Evolutionary conservation across 2,113 vertebrate genomes (phyloP).

Genomic region (Suricata suricatta): DNA sequence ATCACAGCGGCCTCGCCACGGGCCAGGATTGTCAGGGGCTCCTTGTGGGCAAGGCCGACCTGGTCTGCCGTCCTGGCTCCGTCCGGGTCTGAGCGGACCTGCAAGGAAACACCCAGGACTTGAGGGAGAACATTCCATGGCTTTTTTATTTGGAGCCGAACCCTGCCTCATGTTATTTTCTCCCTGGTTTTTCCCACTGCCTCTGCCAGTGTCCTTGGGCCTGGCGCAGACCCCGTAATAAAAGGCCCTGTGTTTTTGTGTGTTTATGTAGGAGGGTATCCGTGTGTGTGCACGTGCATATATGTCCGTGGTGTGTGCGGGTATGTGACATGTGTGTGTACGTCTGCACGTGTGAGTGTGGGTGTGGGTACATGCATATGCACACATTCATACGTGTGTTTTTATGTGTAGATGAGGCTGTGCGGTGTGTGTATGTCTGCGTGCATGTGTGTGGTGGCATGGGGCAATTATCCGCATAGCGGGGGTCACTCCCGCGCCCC

Average conservation of each 20-base stretch:
- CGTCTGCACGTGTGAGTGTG: accelerated
- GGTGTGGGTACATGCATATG: background rate
- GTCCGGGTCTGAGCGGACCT: constrained; percentile 39
- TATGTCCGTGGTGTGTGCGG: background rate
- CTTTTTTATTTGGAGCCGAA: constrained; percentile 52
- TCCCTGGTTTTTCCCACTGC: constrained; percentile 73
- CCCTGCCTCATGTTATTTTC: constrained; percentile 62
- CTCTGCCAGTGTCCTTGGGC: constrained; percentile 69
- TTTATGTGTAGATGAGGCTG: background rate
- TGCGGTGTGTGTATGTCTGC: accelerated
- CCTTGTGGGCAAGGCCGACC: background rate
- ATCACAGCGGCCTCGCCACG: background rate
- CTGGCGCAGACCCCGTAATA: constrained; percentile 55
- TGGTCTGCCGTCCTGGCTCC: background rate
- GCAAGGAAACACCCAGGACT: background rate
- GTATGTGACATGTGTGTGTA: accelerated
- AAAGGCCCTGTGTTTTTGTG: constrained; percentile 54
- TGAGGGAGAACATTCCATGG: constrained; percentile 28
- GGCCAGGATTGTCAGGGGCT: background rate
- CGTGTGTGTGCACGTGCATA: background rate
- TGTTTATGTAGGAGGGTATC: background rate
- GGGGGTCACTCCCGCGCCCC: background rate
- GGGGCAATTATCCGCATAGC: background rate
- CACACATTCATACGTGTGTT: background rate
- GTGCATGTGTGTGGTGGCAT: accelerated